Base-by-base conservation (phyloP, 2,113 vertebrate genomes). In the Eubucco bourcierii region DNA sequence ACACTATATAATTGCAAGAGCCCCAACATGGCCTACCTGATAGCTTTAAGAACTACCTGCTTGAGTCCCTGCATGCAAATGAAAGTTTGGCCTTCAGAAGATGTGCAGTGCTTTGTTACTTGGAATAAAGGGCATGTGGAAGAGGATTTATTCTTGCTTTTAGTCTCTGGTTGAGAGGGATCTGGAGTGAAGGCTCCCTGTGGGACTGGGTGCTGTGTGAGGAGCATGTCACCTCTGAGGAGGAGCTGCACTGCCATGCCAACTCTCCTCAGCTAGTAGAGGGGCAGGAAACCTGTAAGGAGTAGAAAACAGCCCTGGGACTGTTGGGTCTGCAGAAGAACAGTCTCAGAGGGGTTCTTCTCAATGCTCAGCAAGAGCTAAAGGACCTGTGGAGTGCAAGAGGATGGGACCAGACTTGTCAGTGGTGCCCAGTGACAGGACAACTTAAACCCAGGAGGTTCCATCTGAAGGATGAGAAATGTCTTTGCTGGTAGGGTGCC, bases 221-320 rank as follows among this genome's bases (percentile, higher is more conserved):
- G 66, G n/a, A n/a, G n/a, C 0, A 0, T 3, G 4, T 44, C 29
- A 0, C 73, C n/a, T 8, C 24, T 9, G 41, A 52, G 4, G 1
- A 5, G 1, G 25, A 55, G 21, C 56, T 52, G 60, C 55, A 53
- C 20, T 12, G 59, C 25, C 7, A 3, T 2, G 7, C 15, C 6
- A 0, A 23, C 50, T 56, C 9, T 56, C 16, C 33, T 18, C 3
- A 0, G 2, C 20, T 4, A 1, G 23, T 12, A 6, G 28, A 31
- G 47, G 39, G 16, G 4, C n/a, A 39, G 4, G 18, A 87, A 34
- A 44, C 17, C n/a, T 41, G 20, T 55, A 18, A 37, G 61, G 31
- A 44, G 11, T 16, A 8, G 59, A 44, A n/a, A 27, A 34, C 24
- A 39, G 37, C 27, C 37, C 61, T 64, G 61, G 61, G 25, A 16